Conservation (phyloP, 2,797 vertebrate species). For the Antennarius maculatus region DNA sequence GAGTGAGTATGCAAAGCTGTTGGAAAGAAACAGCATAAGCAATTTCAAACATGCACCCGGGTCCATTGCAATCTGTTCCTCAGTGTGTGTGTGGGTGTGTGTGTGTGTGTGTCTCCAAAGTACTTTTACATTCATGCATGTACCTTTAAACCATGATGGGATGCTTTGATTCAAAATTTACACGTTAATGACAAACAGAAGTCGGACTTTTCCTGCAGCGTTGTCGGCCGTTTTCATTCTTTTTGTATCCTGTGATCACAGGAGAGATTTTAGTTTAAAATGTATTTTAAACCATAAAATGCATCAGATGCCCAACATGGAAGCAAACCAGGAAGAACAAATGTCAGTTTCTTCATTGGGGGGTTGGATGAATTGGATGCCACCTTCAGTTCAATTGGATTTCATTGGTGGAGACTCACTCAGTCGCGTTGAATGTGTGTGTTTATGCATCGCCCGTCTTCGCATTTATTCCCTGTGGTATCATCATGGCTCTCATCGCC, state of each 20-base stretch:
- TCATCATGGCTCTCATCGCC: constrained; percentile 35
- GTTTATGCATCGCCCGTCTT: background rate
- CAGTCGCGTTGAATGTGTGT: background rate
- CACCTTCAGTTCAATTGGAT: background rate
- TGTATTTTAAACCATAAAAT: no score
- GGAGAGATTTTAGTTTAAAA: no score
- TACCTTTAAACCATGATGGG: no score
- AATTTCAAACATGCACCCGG: background rate
- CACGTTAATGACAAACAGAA: no score
- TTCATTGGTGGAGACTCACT: background rate
- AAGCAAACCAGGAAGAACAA: no score
- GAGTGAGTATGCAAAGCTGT: constrained; percentile 1
- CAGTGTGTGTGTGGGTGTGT: background rate
- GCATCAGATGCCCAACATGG: no score
- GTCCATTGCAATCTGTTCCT: background rate
- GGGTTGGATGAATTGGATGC: background rate
- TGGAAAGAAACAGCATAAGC: background rate
- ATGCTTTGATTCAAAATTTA: no score
- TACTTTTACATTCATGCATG: background rate
- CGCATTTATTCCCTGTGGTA: constrained; percentile 17
- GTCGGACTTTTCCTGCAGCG: no score
- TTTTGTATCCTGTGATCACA: no score
- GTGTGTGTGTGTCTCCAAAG: no score
- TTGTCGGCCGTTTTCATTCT: no score
- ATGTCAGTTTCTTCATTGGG: background rate